These are phyloP conservation scores for Drosophila baimaii DNA, from an alignment of 1,140 invertebrate genomes.

Conservation along the genomic window DNA sequence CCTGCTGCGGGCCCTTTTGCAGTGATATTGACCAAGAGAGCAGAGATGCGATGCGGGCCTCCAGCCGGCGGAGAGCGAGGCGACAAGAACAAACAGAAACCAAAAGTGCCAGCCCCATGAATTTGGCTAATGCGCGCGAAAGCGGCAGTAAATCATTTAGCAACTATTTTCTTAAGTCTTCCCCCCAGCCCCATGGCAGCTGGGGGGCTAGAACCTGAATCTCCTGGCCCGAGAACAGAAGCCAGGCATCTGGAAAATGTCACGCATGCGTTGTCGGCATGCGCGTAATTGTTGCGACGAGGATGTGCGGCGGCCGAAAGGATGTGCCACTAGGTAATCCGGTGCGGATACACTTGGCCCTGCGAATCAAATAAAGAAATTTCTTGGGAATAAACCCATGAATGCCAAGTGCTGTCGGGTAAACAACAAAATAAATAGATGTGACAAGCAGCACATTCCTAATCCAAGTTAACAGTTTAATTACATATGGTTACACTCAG, in stretches of 20 bases:
- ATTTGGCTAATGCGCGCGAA: constrained; percentile 53
- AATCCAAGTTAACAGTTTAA: neutral
- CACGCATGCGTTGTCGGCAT: constrained; percentile 72
- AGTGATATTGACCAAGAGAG: constrained; percentile 46
- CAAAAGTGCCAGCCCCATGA: constrained; percentile 36
- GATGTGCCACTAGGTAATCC: constrained; percentile 30
- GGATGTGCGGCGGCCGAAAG: constrained; percentile 26
- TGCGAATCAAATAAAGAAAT: constrained; percentile 22
- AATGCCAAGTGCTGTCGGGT: too few relatives aligned
- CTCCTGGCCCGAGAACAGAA: neutral
- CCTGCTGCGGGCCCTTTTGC: constrained; percentile 35
- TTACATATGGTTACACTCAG: neutral
- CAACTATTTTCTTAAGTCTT: constrained; percentile 54
- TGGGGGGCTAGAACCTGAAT: neutral
- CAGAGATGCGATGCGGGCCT: constrained; percentile 9
- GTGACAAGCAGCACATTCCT: neutral
- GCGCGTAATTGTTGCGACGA: constrained; percentile 64
- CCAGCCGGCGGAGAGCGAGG: constrained; percentile 1
- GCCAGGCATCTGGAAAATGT: constrained; percentile 69
- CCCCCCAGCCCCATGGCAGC: neutral
- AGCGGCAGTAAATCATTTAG: constrained; percentile 69
- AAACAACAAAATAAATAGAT: neutral
- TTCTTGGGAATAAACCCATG: neutral
- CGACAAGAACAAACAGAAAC: constrained; percentile 40
- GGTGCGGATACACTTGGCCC: constrained; percentile 10